phyloP scores from a whole-genome alignment of 2,888 invertebrate genomes.

The Drosophila tanythrix region DNA sequence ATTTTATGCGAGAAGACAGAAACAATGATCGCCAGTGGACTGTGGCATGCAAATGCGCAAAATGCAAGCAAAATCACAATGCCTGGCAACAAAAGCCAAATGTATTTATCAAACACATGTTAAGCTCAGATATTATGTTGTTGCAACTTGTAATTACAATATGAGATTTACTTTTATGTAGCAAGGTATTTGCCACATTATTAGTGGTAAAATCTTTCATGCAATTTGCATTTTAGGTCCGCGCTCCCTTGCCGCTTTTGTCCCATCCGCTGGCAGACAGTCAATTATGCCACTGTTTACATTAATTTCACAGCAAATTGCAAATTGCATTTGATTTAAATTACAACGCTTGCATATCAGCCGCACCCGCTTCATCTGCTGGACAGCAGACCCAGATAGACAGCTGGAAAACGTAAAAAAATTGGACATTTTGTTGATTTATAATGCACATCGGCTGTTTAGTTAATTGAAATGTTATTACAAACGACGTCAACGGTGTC shows the following conservation, averaged over 20 bases:
- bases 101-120: slow-evolving; percentile 53
- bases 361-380: neutral
- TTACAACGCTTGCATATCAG: slow-evolving; percentile 55
- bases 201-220: slow-evolving; percentile 43
- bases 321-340: slow-evolving; percentile 66
- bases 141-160: slow-evolving; percentile 36
- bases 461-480: slow-evolving; percentile 70
- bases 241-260: neutral
- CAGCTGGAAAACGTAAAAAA: slow-evolving; percentile 19
- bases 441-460: slow-evolving; percentile 37
- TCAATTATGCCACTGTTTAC: slow-evolving; percentile 69
- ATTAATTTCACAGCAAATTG: slow-evolving; percentile 67
- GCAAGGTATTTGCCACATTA: slow-evolving; percentile 34
- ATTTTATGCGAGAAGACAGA: slow-evolving; percentile 11
- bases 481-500: slow-evolving; percentile 46
- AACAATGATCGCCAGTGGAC: neutral
- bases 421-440: slow-evolving; percentile 37
- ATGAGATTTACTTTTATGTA: slow-evolving; percentile 38
- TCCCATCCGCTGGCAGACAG: slow-evolving; percentile 37
- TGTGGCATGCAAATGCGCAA: slow-evolving; percentile 1
- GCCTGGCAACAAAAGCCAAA: slow-evolving; percentile 30
- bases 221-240: slow-evolving; percentile 21
- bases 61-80: slow-evolving; percentile 36
- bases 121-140: slow-evolving; percentile 51
- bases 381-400: neutral